phyloP scores from a whole-genome alignment of 2,888 invertebrate genomes.

The Dryomyza anilis region DNA sequence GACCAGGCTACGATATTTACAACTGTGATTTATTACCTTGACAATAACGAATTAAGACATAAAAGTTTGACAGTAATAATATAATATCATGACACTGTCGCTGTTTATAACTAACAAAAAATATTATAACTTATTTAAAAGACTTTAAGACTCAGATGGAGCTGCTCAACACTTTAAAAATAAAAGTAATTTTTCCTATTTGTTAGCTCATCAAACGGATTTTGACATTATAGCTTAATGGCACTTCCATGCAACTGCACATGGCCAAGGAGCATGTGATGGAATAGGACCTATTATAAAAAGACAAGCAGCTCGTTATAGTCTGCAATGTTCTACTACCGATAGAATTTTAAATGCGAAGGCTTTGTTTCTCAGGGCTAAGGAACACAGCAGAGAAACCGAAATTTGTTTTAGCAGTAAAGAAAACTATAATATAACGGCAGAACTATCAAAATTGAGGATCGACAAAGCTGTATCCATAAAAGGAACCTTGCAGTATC shows the following conservation, averaged over 20 bases:
- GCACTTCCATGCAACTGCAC: constrained; percentile 1
- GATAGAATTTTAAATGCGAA: not conserved
- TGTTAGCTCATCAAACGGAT: not conserved
- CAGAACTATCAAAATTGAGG: not conserved
- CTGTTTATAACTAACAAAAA: not conserved
- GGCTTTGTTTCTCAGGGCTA: not conserved
- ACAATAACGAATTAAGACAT: not conserved
- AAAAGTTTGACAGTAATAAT: not conserved
- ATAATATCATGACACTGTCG: not conserved
- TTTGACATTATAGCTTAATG: constrained; percentile 3
- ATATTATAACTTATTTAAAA: not conserved
- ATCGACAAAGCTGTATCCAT: not conserved
- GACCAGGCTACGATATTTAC: not conserved
- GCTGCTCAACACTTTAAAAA: not conserved
- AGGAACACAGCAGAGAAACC: not conserved
- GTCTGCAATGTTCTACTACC: not conserved
- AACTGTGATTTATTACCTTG: not conserved
- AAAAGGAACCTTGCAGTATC: not conserved
- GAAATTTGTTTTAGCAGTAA: not conserved
- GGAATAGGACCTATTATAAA: not conserved
- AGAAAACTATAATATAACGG: not conserved
- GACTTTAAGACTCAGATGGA: constrained; percentile 1
- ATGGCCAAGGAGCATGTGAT: not conserved
- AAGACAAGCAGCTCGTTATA: not conserved
- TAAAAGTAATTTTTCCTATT: not conserved